Evolutionary conservation across 2,888 invertebrate species (phyloP), one percentile per base, ranked within the genome.

Genomic region (Xanthia togata): DNA sequence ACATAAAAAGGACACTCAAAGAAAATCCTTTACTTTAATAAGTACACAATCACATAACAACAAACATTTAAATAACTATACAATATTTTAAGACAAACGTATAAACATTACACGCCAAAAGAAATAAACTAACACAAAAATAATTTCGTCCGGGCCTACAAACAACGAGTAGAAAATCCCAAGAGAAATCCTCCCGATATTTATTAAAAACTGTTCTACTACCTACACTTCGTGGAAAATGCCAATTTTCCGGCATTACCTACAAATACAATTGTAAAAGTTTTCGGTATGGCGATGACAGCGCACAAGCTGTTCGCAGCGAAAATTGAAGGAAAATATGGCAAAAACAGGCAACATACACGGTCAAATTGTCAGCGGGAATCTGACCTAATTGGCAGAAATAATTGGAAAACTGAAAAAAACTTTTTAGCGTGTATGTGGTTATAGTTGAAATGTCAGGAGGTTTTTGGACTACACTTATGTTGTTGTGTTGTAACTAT

Each of bases 331-430:
- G 31, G 38, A 31, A 50, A 83, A 81, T 26, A 12, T 12, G 0
- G 11, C n/a, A 26, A 57, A 38, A 31, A 8, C 14, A 35, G 59
- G 14, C 17, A 26, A 20, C 50, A 31, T n/a, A 73, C 60, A 41
- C 67, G 60, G 70, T 53, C 38, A 50, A 53, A 70, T 35, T 74
- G 81, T 73, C 68, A 76, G 41, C 64, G 55, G 17, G 47, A 50
- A 50, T 60, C 31, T 14, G 9, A 5, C 14, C 12, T 87, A 76
- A 84, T 84, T 84, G 85, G 74, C 72, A 70, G 12, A 76, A 74
- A 62, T 80, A 72, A 80, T 75, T 80, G 76, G 63, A 20, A 62
- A 73, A 74, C 57, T 57, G 67, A 38, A 57, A 47, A 76, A 70
- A 38, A 55, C 1, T 38, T 63, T 57, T 70, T 63, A 41, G 6